phyloP scores from a whole-genome alignment of 2,113 vertebrate genomes.

The Equus quagga region DNA sequence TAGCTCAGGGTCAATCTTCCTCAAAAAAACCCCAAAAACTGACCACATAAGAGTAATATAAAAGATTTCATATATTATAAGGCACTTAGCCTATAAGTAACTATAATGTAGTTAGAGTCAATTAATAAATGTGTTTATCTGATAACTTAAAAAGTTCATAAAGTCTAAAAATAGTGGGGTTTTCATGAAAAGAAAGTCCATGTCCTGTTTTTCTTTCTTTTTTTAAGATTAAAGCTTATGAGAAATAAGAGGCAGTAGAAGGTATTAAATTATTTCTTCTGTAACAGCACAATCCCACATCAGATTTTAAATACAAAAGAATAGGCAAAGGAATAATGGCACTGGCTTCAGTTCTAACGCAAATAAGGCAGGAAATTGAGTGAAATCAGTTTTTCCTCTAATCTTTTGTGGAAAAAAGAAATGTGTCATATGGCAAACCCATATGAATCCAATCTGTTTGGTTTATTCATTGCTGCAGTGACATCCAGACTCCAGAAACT shows the following conservation, averaged over 20 bases:
- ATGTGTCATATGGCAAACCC: constrained; percentile 50
- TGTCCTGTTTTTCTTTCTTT: neutral
- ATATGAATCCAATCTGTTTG: constrained; percentile 64
- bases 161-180: neutral
- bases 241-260: neutral
- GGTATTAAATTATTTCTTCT: constrained; percentile 45
- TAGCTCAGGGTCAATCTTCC: too few relatives aligned
- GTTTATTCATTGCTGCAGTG: constrained; percentile 47
- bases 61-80: neutral
- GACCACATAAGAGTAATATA: neutral
- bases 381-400: constrained; percentile 58
- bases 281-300: neutral
- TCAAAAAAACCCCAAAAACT: neutral
- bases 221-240: neutral
- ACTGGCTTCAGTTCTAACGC: constrained; percentile 25
- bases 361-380: constrained; percentile 60
- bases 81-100: neutral
- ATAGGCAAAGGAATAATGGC: constrained; percentile 29
- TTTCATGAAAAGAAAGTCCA: neutral
- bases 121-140: neutral
- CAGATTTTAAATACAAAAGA: constrained; percentile 56
- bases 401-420: constrained; percentile 41
- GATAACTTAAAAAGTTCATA: neutral
- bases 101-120: neutral
- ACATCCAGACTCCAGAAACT: constrained; percentile 55